Percentiles rank a stretch among this genome's conserved stretches.
phyloP scores from a whole-genome alignment of 2,888 invertebrate genomes.

The Antheraea yamamai region DNA sequence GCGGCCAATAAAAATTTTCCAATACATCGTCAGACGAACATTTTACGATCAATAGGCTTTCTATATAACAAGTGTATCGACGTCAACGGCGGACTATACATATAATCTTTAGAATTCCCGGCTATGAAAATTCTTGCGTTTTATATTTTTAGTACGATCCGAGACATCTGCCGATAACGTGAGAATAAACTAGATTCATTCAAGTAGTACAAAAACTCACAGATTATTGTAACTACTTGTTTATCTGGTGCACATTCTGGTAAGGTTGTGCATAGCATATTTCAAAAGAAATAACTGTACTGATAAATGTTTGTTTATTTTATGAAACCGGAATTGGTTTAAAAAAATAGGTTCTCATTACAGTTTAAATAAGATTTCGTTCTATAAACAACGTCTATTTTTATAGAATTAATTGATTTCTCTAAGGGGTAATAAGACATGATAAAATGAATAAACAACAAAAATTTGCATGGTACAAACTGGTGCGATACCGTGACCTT shows the following conservation, averaged over 20 bases:
- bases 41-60: conserved; percentile 49
- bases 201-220: neutral
- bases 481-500: conserved; percentile 78
- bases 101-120: conserved; percentile 50
- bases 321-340: neutral
- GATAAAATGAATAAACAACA: conserved; percentile 56
- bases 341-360: neutral
- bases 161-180: conserved; percentile 49
- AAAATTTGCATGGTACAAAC: conserved; percentile 71
- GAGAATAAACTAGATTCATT: conserved; percentile 46
- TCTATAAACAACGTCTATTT: conserved; percentile 28
- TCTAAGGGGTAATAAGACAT: neutral
- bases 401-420: conserved; percentile 41
- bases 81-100: conserved; percentile 43
- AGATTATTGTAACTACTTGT: neutral
- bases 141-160: conserved; percentile 57
- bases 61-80: conserved; percentile 51
- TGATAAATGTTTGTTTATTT: neutral
- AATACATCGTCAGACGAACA: conserved; percentile 48
- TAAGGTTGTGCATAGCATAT: neutral
- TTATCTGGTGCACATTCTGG: neutral
- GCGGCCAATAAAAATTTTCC: conserved; percentile 41
- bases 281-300: neutral
- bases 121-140: conserved; percentile 54
- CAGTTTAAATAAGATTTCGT: neutral